A percentile compares a stretch with the other conserved stretches of the same genome.
Evolutionary conservation across 2,888 invertebrate species (phyloP).

Genomic region (Hirtodrosophila alboralis): DNA sequence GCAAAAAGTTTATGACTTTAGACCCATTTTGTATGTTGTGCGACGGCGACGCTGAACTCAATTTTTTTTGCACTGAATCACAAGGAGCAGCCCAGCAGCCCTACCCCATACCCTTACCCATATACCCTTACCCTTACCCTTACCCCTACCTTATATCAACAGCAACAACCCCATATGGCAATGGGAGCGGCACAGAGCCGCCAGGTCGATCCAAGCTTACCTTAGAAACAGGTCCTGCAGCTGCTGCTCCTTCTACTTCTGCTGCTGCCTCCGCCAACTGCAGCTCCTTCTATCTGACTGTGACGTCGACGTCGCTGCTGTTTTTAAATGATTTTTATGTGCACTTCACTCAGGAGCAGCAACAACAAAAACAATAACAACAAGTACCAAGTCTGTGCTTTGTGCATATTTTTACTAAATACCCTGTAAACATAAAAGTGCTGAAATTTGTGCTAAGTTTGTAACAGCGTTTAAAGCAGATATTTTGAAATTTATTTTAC

Average conservation of each 20-base stretch:
- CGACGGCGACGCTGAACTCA: slow-evolving; percentile 64
- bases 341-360: slow-evolving; percentile 59
- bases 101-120: too few relatives aligned
- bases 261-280: slow-evolving; percentile 5
- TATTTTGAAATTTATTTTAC: too few relatives aligned
- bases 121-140: too few relatives aligned
- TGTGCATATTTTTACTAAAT: slow-evolving; percentile 30
- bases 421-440: slow-evolving; percentile 43
- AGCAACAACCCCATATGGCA: neutral
- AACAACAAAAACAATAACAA: slow-evolving; percentile 19
- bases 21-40: slow-evolving; percentile 75
- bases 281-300: slow-evolving; percentile 32
- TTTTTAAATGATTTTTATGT: slow-evolving; percentile 79
- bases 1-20: slow-evolving; percentile 80
- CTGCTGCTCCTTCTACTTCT: slow-evolving; percentile 13
- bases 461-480: too few relatives aligned
- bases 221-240: slow-evolving; percentile 33
- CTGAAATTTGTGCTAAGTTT: neutral
- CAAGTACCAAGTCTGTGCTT: slow-evolving; percentile 6
- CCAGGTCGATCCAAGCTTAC: slow-evolving; percentile 47
- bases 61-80: slow-evolving; percentile 65
- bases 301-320: slow-evolving; percentile 49
- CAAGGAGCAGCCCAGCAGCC: slow-evolving; percentile 19
- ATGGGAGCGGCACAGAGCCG: slow-evolving; percentile 9
- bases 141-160: too few relatives aligned